Conservation (phyloP, 1,140 invertebrate species). For the Lutraria rhynchaena region DNA sequence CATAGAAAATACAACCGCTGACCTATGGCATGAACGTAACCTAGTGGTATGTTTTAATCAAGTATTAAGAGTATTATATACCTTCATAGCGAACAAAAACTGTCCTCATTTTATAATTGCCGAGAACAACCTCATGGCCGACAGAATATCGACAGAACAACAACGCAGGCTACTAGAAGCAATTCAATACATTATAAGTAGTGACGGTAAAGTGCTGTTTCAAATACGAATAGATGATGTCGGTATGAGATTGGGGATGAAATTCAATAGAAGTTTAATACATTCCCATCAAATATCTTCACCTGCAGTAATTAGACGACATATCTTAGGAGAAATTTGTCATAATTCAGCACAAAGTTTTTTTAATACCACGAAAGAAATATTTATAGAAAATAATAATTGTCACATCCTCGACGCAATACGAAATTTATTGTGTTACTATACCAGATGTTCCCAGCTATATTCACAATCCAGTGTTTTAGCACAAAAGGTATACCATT, state of each 20-base stretch:
- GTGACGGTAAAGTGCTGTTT: not conserved
- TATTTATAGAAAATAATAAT: not conserved
- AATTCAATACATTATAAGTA: not conserved
- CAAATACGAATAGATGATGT: not conserved
- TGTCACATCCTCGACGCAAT: not conserved
- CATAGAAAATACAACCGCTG: not conserved
- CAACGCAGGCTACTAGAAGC: not conserved
- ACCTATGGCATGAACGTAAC: conserved; percentile 16
- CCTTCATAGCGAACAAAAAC: not conserved
- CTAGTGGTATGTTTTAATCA: not conserved
- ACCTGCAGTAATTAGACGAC: not conserved
- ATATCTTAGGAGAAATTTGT: too few relatives aligned
- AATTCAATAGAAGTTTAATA: not conserved
- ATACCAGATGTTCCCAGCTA: not conserved
- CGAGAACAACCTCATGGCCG: not conserved
- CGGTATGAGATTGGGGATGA: not conserved
- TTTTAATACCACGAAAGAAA: not conserved
- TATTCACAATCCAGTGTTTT: not conserved
- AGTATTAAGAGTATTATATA: not conserved
- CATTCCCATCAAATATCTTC: not conserved
- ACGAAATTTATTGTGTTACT: not conserved
- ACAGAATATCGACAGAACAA: not conserved
- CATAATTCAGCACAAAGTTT: not conserved
- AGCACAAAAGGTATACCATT: not conserved
- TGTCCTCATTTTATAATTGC: not conserved